Evolutionary conservation across 2,797 vertebrate genomes (phyloP), one percentile per base, ranked within the genome.

Genomic region (Phoxinus dragarum): DNA sequence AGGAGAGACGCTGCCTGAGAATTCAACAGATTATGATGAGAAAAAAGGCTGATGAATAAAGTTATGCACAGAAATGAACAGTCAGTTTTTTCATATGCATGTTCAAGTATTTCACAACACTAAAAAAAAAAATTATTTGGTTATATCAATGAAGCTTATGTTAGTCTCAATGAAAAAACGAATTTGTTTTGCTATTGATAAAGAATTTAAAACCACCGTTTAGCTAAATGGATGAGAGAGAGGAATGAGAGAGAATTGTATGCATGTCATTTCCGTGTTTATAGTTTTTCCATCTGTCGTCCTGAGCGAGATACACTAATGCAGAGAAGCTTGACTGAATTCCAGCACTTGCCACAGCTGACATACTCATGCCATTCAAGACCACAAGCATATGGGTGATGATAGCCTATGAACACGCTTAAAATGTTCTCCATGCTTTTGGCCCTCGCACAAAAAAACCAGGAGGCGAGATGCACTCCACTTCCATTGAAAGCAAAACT

Each of bases 1-100:
- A 68, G 73, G 87, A 44, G 61, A 44, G 77, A 81, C 11, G 84
- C 80, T 44, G 72, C 68, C 68, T 75, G 64, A 78, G 47, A 86
- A 77, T 86, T 90, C 27, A 85, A 88, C 78, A 76, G 69, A 74
- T 74, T 86, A 54, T 77, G 42, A 85, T 61, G 49, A 12, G 36
- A 71, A 73, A 71, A 81, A 83, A 87, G 84, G 80, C 82, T 81
- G 84, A 89, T 88, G 81, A 74, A 88, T 84, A 14, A 75, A 67
- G 38, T 69, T 73, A 38, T 12, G 49, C 34, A 44, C 6, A 72
- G 44, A 44, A 75, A 81, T 54, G 72, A 75, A 81, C 36, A 82
- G 47, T 47, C 72, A 9, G 31, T 71, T 59, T 84, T 19, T 61
- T 17, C 54, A 27, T 54, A n/a, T 52, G 42, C 61, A 68, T 21